Conservation (phyloP, 1,140 invertebrate genomes). For the Phenacoccus solenopsis region DNA sequence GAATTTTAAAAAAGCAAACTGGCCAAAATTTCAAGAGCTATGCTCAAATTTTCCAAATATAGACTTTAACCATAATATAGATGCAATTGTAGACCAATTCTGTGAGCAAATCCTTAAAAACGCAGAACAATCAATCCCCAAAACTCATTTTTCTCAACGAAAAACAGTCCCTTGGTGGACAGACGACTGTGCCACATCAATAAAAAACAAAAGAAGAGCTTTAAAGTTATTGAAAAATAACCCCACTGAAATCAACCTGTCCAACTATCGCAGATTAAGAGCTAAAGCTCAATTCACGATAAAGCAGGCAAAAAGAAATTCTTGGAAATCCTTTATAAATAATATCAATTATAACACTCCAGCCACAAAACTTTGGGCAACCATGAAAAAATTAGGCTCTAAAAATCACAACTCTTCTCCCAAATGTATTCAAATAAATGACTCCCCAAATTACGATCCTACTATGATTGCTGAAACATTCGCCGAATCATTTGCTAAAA, state of each 20-base stretch:
- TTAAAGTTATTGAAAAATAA: neutral
- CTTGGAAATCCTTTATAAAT: conserved; percentile 4
- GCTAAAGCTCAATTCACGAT: neutral
- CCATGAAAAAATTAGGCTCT: no score
- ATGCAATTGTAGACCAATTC: neutral
- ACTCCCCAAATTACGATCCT: no score
- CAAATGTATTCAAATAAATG: no score
- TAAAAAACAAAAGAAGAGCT: neutral
- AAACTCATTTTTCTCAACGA: neutral
- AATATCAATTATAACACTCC: neutral
- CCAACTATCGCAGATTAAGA: neutral
- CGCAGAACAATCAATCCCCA: neutral
- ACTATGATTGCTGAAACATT: no score
- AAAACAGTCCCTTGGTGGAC: conserved; percentile 9
- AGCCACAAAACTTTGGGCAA: no score
- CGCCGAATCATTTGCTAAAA: no score
- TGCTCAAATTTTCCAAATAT: neutral
- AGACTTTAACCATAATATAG: conserved; percentile 15
- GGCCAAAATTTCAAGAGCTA: neutral
- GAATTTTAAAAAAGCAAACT: conserved; percentile 4
- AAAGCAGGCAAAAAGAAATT: conserved; percentile 14
- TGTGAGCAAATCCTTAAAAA: neutral
- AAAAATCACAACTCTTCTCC: no score
- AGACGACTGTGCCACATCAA: neutral
- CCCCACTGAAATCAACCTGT: neutral